Evolutionary conservation across 2,888 invertebrate species (phyloP).

Genomic region (Cephus runcator): DNA sequence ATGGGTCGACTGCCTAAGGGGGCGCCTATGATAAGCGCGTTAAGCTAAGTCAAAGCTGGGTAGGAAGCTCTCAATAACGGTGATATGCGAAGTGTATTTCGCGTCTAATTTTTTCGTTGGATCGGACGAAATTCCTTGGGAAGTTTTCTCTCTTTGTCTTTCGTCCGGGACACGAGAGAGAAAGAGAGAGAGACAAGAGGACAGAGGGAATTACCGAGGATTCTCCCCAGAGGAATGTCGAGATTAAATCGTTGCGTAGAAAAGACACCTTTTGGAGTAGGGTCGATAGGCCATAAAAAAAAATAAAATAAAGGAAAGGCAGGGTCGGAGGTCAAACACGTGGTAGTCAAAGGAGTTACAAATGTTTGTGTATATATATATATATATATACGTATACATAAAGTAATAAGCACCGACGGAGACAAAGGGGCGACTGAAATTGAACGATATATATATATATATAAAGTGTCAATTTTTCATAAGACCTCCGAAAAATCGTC

Average conservation of each 20-base stretch:
- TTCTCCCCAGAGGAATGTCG: background rate
- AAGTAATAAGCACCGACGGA: slow-evolving; percentile 5
- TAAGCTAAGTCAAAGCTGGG: background rate
- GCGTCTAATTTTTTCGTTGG: background rate
- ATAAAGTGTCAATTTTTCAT: slow-evolving; percentile 13
- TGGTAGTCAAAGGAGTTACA: background rate
- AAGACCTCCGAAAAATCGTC: slow-evolving; percentile 18
- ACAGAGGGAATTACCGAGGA: background rate
- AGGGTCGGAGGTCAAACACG: background rate
- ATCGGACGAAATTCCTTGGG: background rate
- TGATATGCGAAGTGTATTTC: background rate
- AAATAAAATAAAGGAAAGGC: too few relatives aligned
- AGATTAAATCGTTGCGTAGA: background rate
- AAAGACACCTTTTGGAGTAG: background rate
- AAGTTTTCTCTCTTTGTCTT: background rate
- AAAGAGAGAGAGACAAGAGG: background rate
- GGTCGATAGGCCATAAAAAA: background rate
- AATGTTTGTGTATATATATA: background rate
- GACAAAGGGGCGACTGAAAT: slow-evolving; percentile 4
- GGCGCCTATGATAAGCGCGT: background rate
- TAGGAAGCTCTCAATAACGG: background rate
- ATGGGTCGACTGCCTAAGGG: background rate
- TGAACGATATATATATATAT: slow-evolving; percentile 8
- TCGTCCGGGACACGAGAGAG: background rate
- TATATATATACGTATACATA: background rate